Conservation (phyloP, 2,113 vertebrate species). For the Larimichthys crocea region DNA sequence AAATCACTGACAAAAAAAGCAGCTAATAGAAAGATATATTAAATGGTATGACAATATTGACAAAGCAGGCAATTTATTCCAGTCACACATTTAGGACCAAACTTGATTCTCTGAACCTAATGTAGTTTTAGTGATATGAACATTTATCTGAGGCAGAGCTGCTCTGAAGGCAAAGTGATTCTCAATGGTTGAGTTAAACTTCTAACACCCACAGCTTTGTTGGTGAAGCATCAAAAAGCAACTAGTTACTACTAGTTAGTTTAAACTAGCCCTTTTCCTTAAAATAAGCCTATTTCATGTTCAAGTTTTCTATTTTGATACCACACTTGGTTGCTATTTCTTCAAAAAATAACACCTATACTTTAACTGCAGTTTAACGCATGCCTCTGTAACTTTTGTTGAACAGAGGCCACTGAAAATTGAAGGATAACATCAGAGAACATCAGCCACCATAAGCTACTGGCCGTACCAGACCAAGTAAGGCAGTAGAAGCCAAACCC, state of each 20-base stretch:
- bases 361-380: neutral
- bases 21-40: neutral
- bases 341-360: neutral
- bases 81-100: neutral
- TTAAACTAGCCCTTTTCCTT: neutral
- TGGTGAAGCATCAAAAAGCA: neutral
- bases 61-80: neutral
- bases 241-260: neutral
- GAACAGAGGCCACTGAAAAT: neutral
- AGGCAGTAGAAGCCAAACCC: neutral
- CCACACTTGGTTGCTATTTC: no score
- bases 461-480: neutral
- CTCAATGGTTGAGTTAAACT: constrained; percentile 3
- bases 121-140: neutral
- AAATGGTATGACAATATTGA: neutral
- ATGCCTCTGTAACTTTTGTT: neutral
- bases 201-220: neutral
- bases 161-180: neutral
- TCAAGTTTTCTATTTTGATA: neutral
- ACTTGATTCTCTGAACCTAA: neutral
- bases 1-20: constrained; percentile 4
- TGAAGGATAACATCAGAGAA: neutral
- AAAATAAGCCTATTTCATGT: neutral
- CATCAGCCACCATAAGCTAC: neutral
- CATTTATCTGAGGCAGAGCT: constrained; percentile 1